A percentile compares a stretch with the other conserved stretches of the same genome.
phyloP scores from a whole-genome alignment of 2,797 vertebrate genomes.

The Alfaro cultratus region DNA sequence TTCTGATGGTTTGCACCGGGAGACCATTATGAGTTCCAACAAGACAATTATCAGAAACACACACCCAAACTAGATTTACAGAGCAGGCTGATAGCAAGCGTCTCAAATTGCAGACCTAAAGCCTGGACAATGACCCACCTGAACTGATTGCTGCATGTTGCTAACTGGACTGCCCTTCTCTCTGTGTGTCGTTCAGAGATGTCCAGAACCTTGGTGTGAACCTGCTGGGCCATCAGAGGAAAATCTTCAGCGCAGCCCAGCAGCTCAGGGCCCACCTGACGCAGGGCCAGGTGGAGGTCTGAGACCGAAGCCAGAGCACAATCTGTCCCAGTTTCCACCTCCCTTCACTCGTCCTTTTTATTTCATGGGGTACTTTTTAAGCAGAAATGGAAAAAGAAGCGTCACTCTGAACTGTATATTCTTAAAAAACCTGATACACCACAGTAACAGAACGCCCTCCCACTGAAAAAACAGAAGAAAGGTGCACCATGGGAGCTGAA shows the following conservation, averaged over 20 bases:
- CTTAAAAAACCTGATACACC: constrained; percentile 38
- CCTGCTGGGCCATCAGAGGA: constrained; percentile 94
- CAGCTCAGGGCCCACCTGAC: constrained; percentile 82
- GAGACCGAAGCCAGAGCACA: constrained; percentile 42
- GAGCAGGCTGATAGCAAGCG: background rate
- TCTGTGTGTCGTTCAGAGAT: constrained; percentile 81
- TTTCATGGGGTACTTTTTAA: constrained; percentile 38
- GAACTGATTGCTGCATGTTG: background rate
- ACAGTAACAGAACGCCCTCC: constrained; percentile 31
- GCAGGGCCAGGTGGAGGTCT: constrained; percentile 85
- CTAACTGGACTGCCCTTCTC: background rate
- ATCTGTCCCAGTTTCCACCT: constrained; percentile 37
- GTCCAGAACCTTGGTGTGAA: constrained; percentile 93
- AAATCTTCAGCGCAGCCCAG: constrained; percentile 93
- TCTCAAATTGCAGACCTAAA: background rate
- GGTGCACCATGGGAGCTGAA: constrained; percentile 58
- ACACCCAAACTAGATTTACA: background rate
- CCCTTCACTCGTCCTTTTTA: constrained; percentile 44
- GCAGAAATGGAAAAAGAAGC: constrained; percentile 13
- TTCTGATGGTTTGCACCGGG: background rate
- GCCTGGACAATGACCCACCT: background rate
- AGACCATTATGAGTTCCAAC: background rate
- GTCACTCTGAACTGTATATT: constrained; percentile 30
- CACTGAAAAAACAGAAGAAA: constrained; percentile 38
- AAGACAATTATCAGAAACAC: background rate